Conservation (phyloP, 1,140 invertebrate genomes). For the Hydropsyche tenuis region DNA sequence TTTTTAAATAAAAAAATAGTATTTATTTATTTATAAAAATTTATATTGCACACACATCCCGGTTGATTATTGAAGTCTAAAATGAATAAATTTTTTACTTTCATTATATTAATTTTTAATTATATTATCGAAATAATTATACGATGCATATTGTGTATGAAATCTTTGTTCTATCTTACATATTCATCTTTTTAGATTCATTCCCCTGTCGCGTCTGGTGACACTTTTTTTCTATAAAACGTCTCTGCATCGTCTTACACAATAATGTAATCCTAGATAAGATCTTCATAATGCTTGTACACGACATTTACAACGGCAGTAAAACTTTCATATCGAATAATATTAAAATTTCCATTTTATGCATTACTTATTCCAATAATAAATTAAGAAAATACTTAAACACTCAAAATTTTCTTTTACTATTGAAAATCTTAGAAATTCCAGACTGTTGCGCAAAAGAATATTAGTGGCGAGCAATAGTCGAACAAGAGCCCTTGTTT, state of each 20-base stretch:
- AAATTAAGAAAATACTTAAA: too few species aligned
- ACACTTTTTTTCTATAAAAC: constrained; percentile 27
- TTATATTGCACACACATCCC: not conserved
- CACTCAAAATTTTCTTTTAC: too few species aligned
- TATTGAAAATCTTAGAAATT: too few species aligned
- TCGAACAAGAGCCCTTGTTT: not conserved
- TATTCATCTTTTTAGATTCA: constrained; percentile 1
- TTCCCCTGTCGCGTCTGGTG: constrained; percentile 26
- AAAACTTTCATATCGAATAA: constrained; percentile 1
- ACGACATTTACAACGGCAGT: not conserved
- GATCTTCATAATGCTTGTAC: constrained; percentile 34
- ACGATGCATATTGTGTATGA: not conserved
- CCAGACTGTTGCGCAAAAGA: not conserved
- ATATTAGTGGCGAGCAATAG: not conserved
- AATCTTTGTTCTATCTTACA: constrained; percentile 26
- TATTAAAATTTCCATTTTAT: not conserved
- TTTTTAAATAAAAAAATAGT: not conserved
- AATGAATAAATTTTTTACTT: not conserved
- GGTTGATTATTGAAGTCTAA: too few species aligned
- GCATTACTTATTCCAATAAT: too few species aligned
- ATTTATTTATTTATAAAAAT: not conserved
- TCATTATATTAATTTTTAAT: not conserved
- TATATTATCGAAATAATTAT: not conserved
- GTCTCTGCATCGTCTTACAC: constrained; percentile 24
- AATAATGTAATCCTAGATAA: constrained; percentile 41